Evolutionary conservation across 2,888 invertebrate genomes (phyloP), one percentile per base, ranked within the genome.

Genomic region (Operophtera brumata): DNA sequence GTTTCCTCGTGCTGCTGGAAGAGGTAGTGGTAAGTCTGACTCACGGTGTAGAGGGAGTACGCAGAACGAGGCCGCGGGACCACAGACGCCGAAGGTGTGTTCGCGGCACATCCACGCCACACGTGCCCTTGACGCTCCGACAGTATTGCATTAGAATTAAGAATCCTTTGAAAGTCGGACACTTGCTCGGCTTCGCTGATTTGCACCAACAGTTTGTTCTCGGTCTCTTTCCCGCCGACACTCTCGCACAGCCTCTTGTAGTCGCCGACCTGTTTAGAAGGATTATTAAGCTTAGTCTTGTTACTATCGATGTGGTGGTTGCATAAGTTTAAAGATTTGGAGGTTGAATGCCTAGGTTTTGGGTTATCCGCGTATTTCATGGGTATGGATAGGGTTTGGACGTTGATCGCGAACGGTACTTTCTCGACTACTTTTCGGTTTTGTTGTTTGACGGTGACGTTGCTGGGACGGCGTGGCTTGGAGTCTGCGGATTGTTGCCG

Each of bases 91-190:
- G 83, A 73, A 48, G 83, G 75, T 59, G 78, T 75, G 61, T 70
- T 75, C 53, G 76, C 70, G 59, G 75, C 72, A 67, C 78, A 77
- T 52, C 82, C 77, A 63, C 82, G 81, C 89, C 88, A 89, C 83
- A 86, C 85, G 75, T 85, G 84, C 28, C 79, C 73, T 59, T 75
- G 79, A 62, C 83, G 81, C 73, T 85, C 84, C 69, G 80, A 82
- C 85, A 82, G 84, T 86, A 89, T 86, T 80, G 90, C 87, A 88
- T 90, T 90, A 87, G 87, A 86, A 81, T 86, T 86, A 78, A 92
- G 92, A 91, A 92, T 91, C 92, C 92, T 91, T 85, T 91, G 90
- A 88, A 92, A 92, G 85, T 92, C 91, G 32, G 84, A 82, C 78
- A 91, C 90, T 91, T 91, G 86, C 66, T 90, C 82, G 91, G 92